Conservation (phyloP, 2,113 vertebrate genomes). For the Sarotherodon lohbergeri region DNA sequence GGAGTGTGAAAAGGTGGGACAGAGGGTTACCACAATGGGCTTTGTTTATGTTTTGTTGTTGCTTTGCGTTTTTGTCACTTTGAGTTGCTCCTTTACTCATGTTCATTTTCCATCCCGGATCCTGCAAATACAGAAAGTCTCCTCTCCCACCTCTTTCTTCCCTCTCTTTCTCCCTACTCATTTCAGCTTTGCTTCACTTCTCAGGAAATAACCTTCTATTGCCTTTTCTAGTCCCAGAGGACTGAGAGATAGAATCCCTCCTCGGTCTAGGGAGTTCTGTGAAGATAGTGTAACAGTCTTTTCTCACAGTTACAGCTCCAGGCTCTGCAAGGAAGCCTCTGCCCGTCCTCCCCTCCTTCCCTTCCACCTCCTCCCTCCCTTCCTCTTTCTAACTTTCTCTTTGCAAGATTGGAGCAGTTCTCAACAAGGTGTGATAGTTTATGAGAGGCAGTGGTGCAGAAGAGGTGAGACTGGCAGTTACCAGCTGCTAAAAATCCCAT, state of each 20-base stretch:
- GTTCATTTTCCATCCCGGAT: constrained; percentile 4
- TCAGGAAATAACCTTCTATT: constrained; percentile 60
- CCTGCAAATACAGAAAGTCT: constrained; percentile 4
- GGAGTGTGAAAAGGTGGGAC: constrained; percentile 29
- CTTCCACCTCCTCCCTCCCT: neutral
- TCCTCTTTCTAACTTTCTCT: constrained; percentile 26
- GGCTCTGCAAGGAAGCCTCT: constrained; percentile 51
- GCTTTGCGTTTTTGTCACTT: constrained; percentile 34
- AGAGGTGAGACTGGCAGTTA: neutral
- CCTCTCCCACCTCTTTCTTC: constrained; percentile 9
- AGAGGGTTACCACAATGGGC: neutral
- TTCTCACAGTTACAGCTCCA: constrained; percentile 57
- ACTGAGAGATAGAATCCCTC: constrained; percentile 62
- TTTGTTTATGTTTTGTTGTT: constrained; percentile 50
- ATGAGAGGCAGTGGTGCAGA: neutral
- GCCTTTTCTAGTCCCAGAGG: constrained; percentile 59
- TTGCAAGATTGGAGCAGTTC: constrained; percentile 10
- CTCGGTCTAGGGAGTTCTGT: constrained; percentile 54
- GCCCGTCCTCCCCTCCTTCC: neutral
- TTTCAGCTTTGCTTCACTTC: constrained; percentile 44
- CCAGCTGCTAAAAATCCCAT: neutral
- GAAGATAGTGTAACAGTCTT: constrained; percentile 58
- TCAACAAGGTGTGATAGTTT: constrained; percentile 26
- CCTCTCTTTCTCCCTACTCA: neutral
- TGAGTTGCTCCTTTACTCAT: constrained; percentile 12